Percentiles rank a stretch among this genome's conserved stretches.
Evolutionary conservation across 2,797 vertebrate genomes (phyloP).

Genomic region (Monodelphis domestica): DNA sequence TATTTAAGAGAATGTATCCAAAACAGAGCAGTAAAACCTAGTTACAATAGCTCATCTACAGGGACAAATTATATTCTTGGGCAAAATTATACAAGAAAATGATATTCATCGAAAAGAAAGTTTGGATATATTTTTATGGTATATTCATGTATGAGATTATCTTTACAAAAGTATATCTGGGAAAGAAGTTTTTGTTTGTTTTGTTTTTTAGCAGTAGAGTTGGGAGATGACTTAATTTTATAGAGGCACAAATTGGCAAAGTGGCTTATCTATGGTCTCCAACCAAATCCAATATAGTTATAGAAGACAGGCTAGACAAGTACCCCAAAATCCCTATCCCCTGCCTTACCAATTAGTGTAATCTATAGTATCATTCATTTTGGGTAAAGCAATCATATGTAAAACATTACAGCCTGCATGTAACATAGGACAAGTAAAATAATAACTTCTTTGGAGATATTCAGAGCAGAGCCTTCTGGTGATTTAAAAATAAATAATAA

Average conservation of each 20-base stretch:
- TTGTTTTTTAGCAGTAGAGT: neutral
- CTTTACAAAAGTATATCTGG: neutral
- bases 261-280: slow-evolving; percentile 6
- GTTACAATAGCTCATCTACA: neutral
- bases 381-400: neutral
- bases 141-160: neutral
- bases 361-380: neutral
- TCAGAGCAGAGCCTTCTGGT: neutral
- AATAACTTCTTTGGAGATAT: neutral
- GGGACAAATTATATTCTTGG: neutral
- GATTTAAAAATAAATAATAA: neutral
- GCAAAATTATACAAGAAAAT: neutral
- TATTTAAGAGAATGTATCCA: slow-evolving; percentile 23
- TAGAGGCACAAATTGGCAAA: neutral
- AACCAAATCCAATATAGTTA: neutral
- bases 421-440: slow-evolving; percentile 1
- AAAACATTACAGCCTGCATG: neutral
- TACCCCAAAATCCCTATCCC: neutral
- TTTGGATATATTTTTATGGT: neutral
- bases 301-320: neutral
- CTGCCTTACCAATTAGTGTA: neutral
- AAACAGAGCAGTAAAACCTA: neutral
- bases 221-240: slow-evolving; percentile 17
- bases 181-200: neutral
- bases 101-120: neutral